A percentile compares a stretch with the other conserved stretches of the same genome.
Evolutionary conservation across 2,113 vertebrate species (phyloP).

Genomic region (Gallinago jamesoni): DNA sequence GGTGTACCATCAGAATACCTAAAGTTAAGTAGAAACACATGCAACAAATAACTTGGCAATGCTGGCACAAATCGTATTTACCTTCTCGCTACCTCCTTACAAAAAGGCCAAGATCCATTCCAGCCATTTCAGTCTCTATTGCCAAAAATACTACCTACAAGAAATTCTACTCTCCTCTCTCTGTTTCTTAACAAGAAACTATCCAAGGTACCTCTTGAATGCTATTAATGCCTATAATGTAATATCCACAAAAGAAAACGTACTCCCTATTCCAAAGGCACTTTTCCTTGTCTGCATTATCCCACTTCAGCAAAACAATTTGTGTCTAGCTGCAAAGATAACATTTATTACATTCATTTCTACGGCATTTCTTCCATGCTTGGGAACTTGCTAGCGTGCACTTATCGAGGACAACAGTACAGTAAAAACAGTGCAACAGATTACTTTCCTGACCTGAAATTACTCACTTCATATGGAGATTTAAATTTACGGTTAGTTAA

Average conservation of each 20-base stretch:
- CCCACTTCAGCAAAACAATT: background rate
- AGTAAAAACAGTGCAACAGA: background rate
- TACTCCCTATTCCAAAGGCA: background rate
- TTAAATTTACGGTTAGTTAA: background rate
- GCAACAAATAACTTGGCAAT: background rate
- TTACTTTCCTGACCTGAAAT: background rate
- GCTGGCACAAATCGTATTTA: background rate
- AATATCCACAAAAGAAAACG: background rate
- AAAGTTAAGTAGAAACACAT: background rate
- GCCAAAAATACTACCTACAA: background rate
- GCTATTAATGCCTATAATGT: background rate
- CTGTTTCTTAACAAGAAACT: background rate
- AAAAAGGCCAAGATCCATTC: background rate
- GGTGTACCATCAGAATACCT: background rate
- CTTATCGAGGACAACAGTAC: background rate
- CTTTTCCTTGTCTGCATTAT: background rate
- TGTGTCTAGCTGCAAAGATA: background rate
- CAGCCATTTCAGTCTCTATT: background rate
- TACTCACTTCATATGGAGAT: background rate
- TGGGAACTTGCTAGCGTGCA: background rate
- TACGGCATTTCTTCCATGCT: background rate
- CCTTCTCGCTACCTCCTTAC: background rate
- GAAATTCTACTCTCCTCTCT: background rate
- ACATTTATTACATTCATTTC: background rate
- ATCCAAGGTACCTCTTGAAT: background rate